Conservation (phyloP, 2,888 invertebrate genomes). For the Acronicta aceris region DNA sequence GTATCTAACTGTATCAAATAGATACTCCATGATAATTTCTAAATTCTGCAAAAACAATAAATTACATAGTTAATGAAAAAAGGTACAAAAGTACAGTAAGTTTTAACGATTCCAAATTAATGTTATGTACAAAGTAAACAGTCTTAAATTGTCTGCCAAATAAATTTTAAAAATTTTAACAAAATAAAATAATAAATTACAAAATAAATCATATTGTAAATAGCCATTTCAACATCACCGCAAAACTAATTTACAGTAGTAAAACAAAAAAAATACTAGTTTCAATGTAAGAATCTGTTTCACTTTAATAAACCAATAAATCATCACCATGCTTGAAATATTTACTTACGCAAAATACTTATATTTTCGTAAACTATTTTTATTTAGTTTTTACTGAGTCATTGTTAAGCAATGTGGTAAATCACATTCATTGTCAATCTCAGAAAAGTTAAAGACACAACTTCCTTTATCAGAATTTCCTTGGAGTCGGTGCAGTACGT, state of each 20-base stretch:
- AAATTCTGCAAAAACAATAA: too few species aligned
- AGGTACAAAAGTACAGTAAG: too few species aligned
- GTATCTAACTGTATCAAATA: too few species aligned
- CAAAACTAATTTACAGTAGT: slow-evolving; percentile 18
- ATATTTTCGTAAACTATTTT: slow-evolving; percentile 23
- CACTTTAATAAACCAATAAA: slow-evolving; percentile 26
- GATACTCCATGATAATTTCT: too few species aligned
- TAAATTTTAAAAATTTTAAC: slow-evolving; percentile 42
- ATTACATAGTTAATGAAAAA: too few species aligned
- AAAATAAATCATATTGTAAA: slow-evolving; percentile 32
- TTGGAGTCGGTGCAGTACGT: too few species aligned
- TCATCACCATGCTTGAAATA: slow-evolving; percentile 46
- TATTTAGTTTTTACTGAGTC: too few species aligned
- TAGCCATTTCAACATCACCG: slow-evolving; percentile 33
- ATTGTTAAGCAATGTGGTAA: too few species aligned
- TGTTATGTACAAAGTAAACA: slow-evolving; percentile 34
- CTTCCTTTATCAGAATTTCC: too few species aligned
- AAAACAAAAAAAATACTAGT: slow-evolving; percentile 19
- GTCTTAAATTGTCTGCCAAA: slow-evolving; percentile 17
- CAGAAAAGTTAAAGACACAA: too few species aligned
- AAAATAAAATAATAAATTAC: too few species aligned
- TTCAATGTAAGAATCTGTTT: slow-evolving; percentile 18
- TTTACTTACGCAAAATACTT: slow-evolving; percentile 38
- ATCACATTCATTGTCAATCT: too few species aligned
- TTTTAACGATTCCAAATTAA: slow-evolving; percentile 12